Percentiles rank a stretch among this genome's conserved stretches.
phyloP scores from a whole-genome alignment of 2,113 vertebrate genomes.

The Pterocles orientalis region DNA sequence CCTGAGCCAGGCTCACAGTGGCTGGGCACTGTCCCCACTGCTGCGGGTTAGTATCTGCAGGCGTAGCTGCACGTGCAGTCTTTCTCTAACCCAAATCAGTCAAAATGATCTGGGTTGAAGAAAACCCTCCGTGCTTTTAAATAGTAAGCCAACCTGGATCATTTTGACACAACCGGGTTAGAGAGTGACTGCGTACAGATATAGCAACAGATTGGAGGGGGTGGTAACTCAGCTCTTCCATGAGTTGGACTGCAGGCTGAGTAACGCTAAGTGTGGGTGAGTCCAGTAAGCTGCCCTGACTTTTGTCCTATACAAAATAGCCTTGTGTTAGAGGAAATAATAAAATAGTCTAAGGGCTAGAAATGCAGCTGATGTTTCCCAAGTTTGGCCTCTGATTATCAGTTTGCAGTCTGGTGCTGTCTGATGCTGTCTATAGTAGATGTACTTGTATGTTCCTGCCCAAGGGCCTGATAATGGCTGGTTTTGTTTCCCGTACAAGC shows the following conservation, averaged over 20 bases:
- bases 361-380: not conserved
- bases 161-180: slow-evolving; percentile 66
- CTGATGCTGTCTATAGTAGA: not conserved
- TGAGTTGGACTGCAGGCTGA: not conserved
- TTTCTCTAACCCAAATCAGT: slow-evolving; percentile 60
- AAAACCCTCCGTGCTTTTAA: slow-evolving; percentile 48
- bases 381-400: not conserved
- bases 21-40: not conserved
- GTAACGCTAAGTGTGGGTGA: not conserved
- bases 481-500: not conserved
- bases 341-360: not conserved
- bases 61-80: not conserved
- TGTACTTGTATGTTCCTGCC: not conserved
- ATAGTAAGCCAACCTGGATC: slow-evolving; percentile 65
- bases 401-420: not conserved
- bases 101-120: slow-evolving; percentile 53
- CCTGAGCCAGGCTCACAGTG: not conserved
- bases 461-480: not conserved
- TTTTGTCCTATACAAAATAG: not conserved
- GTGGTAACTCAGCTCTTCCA: not conserved
- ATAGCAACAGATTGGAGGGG: not conserved
- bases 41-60: not conserved
- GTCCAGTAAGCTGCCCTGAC: not conserved
- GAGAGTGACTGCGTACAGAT: not conserved
- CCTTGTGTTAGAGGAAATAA: not conserved